Conservation (phyloP, 2,113 vertebrate species). For the Phyllostomus discolor region DNA sequence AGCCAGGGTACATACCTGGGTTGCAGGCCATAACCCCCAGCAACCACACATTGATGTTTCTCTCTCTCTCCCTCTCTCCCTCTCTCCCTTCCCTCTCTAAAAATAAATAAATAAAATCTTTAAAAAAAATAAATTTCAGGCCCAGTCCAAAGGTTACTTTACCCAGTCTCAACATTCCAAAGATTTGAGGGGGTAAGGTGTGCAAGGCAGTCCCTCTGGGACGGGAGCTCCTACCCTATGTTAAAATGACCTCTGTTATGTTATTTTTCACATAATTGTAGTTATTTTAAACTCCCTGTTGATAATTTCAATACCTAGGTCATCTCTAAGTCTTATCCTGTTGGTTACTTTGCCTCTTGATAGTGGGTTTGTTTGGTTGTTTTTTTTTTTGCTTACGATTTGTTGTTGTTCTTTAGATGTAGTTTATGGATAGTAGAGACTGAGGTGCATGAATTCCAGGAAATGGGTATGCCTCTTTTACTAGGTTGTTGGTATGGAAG, state of each 20-base stretch:
- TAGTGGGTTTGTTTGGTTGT: neutral
- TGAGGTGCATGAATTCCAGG: neutral
- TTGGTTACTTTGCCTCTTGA: slow-evolving; percentile 26
- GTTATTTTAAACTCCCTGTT: slow-evolving; percentile 23
- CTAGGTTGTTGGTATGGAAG: neutral
- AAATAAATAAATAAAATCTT: no score
- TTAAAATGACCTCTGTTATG: neutral
- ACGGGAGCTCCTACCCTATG: neutral
- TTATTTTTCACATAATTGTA: neutral
- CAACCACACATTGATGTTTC: no score
- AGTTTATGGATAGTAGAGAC: neutral
- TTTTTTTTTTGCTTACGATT: neutral
- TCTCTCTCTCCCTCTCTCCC: no score
- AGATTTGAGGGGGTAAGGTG: neutral
- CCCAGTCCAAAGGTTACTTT: neutral
- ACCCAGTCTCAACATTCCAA: neutral
- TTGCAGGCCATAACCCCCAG: no score
- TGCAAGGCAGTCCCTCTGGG: neutral
- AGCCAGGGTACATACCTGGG: no score
- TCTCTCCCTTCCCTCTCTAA: no score
- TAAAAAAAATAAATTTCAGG: neutral
- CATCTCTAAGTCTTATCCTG: neutral
- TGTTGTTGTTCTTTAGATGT: neutral
- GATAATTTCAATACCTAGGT: neutral
- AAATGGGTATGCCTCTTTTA: neutral